Evolutionary conservation across 2,113 vertebrate genomes (phyloP).

Genomic region (Typhlomys cinereus): DNA sequence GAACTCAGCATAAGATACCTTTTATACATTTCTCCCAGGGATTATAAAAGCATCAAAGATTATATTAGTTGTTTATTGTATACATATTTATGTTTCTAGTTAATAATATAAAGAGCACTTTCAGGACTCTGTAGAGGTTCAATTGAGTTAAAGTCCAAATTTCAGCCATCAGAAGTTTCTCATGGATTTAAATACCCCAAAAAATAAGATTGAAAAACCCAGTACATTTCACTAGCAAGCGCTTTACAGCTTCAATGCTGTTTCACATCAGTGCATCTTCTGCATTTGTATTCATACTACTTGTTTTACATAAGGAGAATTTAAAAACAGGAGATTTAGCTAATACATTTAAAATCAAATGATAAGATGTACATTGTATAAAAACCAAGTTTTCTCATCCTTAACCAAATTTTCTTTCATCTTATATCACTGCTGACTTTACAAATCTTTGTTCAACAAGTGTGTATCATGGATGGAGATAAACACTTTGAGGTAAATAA

Average conservation of each 20-base stretch:
- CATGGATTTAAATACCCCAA: not conserved
- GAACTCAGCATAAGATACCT: not conserved
- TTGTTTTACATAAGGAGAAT: not conserved
- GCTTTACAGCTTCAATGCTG: not conserved
- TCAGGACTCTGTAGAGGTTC: not conserved
- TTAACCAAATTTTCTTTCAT: not conserved
- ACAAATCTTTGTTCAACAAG: not conserved
- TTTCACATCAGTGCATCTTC: not conserved
- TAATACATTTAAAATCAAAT: not conserved
- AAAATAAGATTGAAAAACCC: not conserved
- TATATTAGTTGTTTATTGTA: constrained; percentile 38
- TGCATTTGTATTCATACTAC: not conserved
- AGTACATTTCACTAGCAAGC: not conserved
- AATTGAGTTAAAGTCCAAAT: constrained; percentile 13
- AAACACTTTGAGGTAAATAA: not conserved
- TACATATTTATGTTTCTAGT: not conserved
- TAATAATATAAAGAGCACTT: not conserved
- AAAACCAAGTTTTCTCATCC: not conserved
- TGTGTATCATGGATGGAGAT: not conserved
- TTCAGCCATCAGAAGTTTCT: not conserved
- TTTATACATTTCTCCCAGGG: not conserved
- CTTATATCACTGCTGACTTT: not conserved
- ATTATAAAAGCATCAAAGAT: not conserved
- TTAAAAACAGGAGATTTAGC: constrained; percentile 8
- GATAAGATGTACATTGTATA: not conserved